Evolutionary conservation across 2,113 vertebrate genomes (phyloP).

Genomic region (Phocoena phocoena): DNA sequence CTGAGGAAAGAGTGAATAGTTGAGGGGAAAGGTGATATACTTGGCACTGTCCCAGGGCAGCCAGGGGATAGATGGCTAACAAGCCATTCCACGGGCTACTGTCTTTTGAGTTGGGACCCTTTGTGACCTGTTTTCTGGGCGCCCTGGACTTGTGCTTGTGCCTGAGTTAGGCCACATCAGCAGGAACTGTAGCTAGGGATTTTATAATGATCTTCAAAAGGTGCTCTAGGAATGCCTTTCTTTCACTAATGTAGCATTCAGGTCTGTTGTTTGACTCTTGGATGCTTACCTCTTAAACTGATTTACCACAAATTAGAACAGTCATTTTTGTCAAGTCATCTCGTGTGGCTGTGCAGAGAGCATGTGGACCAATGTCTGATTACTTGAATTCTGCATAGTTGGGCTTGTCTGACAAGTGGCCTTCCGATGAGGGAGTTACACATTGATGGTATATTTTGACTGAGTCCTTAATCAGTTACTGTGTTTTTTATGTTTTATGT

Average conservation of each 20-base stretch:
- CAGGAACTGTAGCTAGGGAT: not conserved
- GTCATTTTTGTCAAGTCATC: not conserved
- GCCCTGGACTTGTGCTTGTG: not conserved
- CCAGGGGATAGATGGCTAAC: not conserved
- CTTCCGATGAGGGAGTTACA: not conserved
- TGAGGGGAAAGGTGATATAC: not conserved
- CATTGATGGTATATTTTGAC: conserved; percentile 10
- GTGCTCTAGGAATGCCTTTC: not conserved
- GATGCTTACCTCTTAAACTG: not conserved
- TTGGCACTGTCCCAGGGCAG: not conserved
- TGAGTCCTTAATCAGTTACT: not conserved
- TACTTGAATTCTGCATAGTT: not conserved
- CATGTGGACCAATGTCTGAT: not conserved
- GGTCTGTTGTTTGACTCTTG: not conserved
- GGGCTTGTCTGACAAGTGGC: not conserved
- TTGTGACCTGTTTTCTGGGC: not conserved
- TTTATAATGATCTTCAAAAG: not conserved
- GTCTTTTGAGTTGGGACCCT: not conserved
- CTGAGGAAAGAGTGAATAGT: not conserved
- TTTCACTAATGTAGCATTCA: not conserved
- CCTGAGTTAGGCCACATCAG: not conserved
- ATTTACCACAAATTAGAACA: not conserved
- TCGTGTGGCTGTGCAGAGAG: not conserved
- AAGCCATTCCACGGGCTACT: not conserved
- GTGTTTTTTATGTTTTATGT: not conserved